These are phyloP conservation scores for Epinephelus coioides DNA, from an alignment of 2,797 vertebrate species.

Conservation along the genomic window DNA sequence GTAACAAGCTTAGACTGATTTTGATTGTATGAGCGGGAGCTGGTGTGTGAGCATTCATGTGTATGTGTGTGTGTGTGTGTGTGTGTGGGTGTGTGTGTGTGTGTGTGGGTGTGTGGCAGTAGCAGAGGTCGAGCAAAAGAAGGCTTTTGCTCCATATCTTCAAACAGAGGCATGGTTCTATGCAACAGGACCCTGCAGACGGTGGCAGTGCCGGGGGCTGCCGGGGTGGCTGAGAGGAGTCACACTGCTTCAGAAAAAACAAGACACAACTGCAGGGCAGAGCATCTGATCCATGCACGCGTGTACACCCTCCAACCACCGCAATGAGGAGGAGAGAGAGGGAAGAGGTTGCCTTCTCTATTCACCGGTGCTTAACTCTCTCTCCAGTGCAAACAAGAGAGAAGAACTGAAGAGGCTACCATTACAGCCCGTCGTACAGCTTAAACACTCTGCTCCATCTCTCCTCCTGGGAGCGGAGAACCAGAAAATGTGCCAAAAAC, in stretches of 20 bases:
- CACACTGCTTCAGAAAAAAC: slow-evolving; percentile 92
- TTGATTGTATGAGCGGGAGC: slow-evolving; percentile 63
- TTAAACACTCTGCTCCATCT: slow-evolving; percentile 89
- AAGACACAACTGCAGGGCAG: slow-evolving; percentile 91
- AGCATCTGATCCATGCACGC: slow-evolving; percentile 90
- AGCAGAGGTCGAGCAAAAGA: slow-evolving; percentile 81
- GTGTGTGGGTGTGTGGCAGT: slow-evolving; percentile 82
- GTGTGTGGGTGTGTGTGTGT: neutral
- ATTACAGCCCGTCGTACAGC: slow-evolving; percentile 90
- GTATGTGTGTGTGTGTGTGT: slow-evolving; percentile 1
- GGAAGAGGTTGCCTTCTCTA: slow-evolving; percentile 53
- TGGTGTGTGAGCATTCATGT: slow-evolving; percentile 22
- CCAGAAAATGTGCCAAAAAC: slow-evolving; percentile 87
- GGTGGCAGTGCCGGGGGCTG: slow-evolving; percentile 87
- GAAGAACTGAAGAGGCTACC: slow-evolving; percentile 90
- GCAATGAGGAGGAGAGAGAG: slow-evolving; percentile 31
- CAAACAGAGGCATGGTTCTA: slow-evolving; percentile 89
- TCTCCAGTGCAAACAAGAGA: slow-evolving; percentile 62
- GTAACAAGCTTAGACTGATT: slow-evolving; percentile 60
- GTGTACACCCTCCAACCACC: slow-evolving; percentile 83
- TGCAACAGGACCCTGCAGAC: slow-evolving; percentile 90
- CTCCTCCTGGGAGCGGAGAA: slow-evolving; percentile 88
- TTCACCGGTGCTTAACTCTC: slow-evolving; percentile 40
- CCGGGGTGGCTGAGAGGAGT: slow-evolving; percentile 79
- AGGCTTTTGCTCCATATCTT: slow-evolving; percentile 88